These are phyloP conservation scores for Nyctibius grandis DNA, from an alignment of 2,797 vertebrate genomes.

Conservation along the genomic window DNA sequence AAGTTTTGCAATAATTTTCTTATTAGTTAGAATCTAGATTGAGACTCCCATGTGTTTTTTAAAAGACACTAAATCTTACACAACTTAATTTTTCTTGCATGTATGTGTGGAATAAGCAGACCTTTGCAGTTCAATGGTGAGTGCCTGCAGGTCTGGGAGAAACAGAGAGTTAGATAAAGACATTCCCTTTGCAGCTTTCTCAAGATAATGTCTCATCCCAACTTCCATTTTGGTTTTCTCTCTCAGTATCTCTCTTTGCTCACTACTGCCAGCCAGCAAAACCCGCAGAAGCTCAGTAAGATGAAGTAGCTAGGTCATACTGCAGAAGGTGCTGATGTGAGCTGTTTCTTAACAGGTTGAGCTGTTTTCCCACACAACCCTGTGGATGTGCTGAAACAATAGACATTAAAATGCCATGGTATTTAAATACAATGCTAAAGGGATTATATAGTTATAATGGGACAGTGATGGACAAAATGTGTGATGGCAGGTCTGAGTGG, in stretches of 20 bases:
- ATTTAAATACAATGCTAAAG: neutral
- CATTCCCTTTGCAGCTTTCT: neutral
- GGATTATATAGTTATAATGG: neutral
- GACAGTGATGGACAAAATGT: neutral
- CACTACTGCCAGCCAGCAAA: neutral
- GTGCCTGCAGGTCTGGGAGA: neutral
- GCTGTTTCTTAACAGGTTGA: slow-evolving; percentile 29
- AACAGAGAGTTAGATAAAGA: neutral
- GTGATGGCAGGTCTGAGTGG: neutral
- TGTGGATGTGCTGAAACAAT: slow-evolving; percentile 8
- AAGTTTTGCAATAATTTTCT: neutral
- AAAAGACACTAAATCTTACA: neutral
- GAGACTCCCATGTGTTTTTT: neutral
- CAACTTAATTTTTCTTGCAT: neutral
- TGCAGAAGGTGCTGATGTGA: slow-evolving; percentile 43
- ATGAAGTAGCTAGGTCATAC: slow-evolving; percentile 39
- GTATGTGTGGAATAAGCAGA: neutral
- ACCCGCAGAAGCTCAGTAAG: neutral
- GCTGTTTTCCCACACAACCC: neutral
- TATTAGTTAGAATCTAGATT: neutral
- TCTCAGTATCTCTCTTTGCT: neutral
- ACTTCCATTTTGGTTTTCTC: neutral
- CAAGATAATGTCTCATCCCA: neutral
- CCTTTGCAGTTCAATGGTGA: neutral
- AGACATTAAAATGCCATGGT: neutral